phyloP scores from a whole-genome alignment of 2,113 vertebrate genomes.

The Oreocharis arfaki region DNA sequence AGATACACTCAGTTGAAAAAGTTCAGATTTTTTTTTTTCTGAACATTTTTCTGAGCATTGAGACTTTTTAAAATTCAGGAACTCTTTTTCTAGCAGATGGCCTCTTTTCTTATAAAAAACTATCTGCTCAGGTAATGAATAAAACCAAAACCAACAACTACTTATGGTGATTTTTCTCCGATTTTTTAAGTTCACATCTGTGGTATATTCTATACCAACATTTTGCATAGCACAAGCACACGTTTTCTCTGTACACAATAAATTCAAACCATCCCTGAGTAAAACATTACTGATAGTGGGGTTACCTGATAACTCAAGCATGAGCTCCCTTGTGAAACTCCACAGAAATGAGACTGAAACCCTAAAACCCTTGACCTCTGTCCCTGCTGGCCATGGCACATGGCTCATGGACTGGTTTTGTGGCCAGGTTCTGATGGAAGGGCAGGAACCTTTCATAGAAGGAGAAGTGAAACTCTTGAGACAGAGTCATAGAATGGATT shows the following conservation, averaged over 20 bases:
- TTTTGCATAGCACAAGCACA: background rate
- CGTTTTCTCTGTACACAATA: background rate
- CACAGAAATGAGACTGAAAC: background rate
- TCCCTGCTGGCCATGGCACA: background rate
- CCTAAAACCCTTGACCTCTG: background rate
- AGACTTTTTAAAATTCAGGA: background rate
- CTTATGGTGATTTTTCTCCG: background rate
- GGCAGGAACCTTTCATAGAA: background rate
- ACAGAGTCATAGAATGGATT: background rate
- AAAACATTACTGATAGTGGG: background rate
- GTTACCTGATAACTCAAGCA: background rate
- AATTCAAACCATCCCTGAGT: background rate
- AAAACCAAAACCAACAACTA: background rate
- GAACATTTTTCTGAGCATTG: background rate
- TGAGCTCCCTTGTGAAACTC: background rate
- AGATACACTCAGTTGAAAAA: background rate
- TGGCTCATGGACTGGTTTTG: background rate
- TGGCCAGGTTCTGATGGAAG: background rate
- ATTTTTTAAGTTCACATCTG: background rate
- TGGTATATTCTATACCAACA: background rate
- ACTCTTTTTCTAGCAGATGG: background rate
- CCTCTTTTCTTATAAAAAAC: background rate
- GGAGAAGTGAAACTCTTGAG: background rate
- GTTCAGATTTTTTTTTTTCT: too few relatives aligned
- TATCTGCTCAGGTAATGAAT: background rate